These are phyloP conservation scores for Pseudonaja textilis DNA, from an alignment of 2,113 vertebrate species.

Conservation along the genomic window DNA sequence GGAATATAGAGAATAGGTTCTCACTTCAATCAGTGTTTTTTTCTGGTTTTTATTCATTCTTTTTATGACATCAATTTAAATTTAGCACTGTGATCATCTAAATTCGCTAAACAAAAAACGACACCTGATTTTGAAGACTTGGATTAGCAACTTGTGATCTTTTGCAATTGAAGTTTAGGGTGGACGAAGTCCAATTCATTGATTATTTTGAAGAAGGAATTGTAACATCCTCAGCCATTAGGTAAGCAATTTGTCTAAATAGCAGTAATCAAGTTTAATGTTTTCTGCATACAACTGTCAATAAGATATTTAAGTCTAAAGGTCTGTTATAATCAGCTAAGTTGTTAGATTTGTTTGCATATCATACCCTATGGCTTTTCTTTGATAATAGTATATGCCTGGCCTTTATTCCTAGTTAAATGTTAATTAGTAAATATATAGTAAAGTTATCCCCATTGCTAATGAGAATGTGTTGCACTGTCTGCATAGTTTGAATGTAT, in stretches of 20 bases:
- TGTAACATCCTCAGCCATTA: slow-evolving; percentile 46
- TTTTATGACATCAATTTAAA: slow-evolving; percentile 30
- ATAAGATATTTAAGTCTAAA: slow-evolving; percentile 63
- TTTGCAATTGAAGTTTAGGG: slow-evolving; percentile 25
- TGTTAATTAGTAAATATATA: slow-evolving; percentile 54
- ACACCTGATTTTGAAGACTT: slow-evolving; percentile 13
- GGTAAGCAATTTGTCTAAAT: slow-evolving; percentile 52
- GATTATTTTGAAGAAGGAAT: slow-evolving; percentile 51
- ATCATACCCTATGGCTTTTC: slow-evolving; percentile 37
- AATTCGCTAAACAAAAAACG: not conserved
- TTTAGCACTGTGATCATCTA: slow-evolving; percentile 35
- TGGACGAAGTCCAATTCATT: slow-evolving; percentile 32
- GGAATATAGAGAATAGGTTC: slow-evolving; percentile 24
- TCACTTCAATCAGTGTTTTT: slow-evolving; percentile 37
- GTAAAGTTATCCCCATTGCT: slow-evolving; percentile 40
- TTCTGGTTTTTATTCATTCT: slow-evolving; percentile 30
- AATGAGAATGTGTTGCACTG: slow-evolving; percentile 1
- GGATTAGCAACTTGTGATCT: slow-evolving; percentile 44
- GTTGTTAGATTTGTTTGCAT: slow-evolving; percentile 56
- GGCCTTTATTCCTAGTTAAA: slow-evolving; percentile 57
- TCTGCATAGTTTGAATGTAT: not conserved
- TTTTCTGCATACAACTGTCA: slow-evolving; percentile 47
- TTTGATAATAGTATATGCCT: not conserved
- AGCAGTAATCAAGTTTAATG: slow-evolving; percentile 57
- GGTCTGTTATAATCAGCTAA: slow-evolving; percentile 59